phyloP scores from a whole-genome alignment of 2,888 invertebrate genomes.

The Diloba caeruleocephala region DNA sequence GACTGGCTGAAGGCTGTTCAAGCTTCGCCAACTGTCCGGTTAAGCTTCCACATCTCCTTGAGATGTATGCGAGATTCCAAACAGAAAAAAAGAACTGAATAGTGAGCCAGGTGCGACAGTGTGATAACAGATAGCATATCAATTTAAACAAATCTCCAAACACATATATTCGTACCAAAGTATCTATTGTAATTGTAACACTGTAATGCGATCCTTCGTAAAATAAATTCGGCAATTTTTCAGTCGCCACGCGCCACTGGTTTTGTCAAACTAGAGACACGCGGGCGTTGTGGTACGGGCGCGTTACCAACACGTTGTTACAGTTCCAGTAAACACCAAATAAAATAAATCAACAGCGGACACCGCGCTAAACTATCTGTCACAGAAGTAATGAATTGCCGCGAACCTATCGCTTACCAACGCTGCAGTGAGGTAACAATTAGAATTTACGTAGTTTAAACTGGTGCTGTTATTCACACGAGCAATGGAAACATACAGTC shows the following conservation, averaged over 20 bases:
- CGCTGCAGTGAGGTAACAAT: constrained; percentile 29
- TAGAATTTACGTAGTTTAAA: constrained; percentile 46
- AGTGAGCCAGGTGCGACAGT: no score
- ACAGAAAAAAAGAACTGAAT: no score
- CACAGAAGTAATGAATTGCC: constrained; percentile 37
- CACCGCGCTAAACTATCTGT: constrained; percentile 49
- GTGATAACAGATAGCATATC: constrained; percentile 5
- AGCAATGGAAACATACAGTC: constrained; percentile 23
- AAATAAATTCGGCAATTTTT: constrained; percentile 26
- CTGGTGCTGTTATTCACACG: constrained; percentile 34
- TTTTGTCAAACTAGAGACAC: constrained; percentile 21
- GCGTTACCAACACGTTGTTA: constrained; percentile 20
- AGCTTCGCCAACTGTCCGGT: no score
- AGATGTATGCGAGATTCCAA: no score
- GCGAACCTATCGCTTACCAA: constrained; percentile 26
- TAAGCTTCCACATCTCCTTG: no score
- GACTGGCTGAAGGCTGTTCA: no score
- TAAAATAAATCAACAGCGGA: constrained; percentile 52
- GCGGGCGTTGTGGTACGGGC: constrained; percentile 12
- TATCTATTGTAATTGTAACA: constrained; percentile 23
- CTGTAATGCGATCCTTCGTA: constrained; percentile 13
- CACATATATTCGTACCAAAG: constrained; percentile 18
- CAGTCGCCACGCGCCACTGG: constrained; percentile 8
- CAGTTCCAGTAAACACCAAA: constrained; percentile 43
- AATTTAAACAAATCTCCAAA: constrained; percentile 12